Conservation (phyloP, 2,113 vertebrate species). For the Hoplias malabaricus region DNA sequence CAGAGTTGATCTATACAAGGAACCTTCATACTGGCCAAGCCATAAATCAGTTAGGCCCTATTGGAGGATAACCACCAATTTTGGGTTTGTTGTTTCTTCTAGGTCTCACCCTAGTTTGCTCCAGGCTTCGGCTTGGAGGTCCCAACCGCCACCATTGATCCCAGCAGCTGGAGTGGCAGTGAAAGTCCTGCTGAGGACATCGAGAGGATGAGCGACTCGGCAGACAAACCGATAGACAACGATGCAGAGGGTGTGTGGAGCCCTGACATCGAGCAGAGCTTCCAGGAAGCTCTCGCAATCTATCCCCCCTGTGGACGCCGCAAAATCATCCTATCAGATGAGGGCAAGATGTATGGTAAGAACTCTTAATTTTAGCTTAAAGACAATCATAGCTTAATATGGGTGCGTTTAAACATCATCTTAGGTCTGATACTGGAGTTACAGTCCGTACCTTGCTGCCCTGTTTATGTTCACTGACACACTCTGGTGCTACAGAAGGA, state of each 20-base stretch:
- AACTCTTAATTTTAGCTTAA: conserved; percentile 46
- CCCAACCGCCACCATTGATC: conserved; percentile 93
- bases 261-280: conserved; percentile 99
- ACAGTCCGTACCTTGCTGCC: too few species aligned
- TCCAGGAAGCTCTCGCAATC: conserved; percentile 98
- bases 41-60: not conserved
- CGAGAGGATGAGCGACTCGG: conserved; percentile 97
- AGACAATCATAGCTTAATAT: too few species aligned
- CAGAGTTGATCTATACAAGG: too few species aligned
- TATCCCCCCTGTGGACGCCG: conserved; percentile 97
- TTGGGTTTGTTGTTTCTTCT: conserved; percentile 68
- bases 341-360: conserved; percentile 99
- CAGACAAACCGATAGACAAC: conserved; percentile 96
- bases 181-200: conserved; percentile 98
- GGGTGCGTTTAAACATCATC: too few species aligned
- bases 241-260: conserved; percentile 99
- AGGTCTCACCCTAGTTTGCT: conserved; percentile 89
- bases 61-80: conserved; percentile 44
- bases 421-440: too few species aligned
- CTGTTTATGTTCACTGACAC: too few species aligned
- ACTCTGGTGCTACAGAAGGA: too few species aligned
- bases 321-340: conserved; percentile 99
- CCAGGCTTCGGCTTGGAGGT: conserved; percentile 97
- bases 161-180: conserved; percentile 99
- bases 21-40: too few species aligned